A percentile compares a stretch with the other conserved stretches of the same genome.
Evolutionary conservation across 1,140 invertebrate genomes (phyloP).

Genomic region (Ectropis grisescens): DNA sequence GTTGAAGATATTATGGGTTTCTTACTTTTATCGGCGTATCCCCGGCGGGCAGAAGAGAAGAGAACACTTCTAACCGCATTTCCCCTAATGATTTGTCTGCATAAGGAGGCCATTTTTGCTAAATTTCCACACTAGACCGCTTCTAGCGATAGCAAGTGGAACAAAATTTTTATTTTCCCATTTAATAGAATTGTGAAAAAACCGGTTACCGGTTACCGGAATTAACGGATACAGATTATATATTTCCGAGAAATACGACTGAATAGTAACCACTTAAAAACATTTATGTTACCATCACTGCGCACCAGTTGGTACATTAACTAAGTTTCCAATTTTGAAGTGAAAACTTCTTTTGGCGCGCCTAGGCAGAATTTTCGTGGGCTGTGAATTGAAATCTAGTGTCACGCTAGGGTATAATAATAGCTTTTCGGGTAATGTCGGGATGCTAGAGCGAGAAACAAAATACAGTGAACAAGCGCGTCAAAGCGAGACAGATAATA

Average conservation of each 20-base stretch:
- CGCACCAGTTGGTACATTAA: too few species aligned
- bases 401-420: too few species aligned
- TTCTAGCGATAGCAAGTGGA: constrained; percentile 59
- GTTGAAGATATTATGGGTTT: constrained; percentile 16
- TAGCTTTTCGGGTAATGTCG: too few species aligned
- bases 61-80: constrained; percentile 56
- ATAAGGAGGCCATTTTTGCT: constrained; percentile 64
- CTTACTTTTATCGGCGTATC: constrained; percentile 67
- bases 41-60: constrained; percentile 43
- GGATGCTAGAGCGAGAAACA: too few species aligned
- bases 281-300: too few species aligned
- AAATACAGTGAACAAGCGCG: too few species aligned
- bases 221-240: too few species aligned
- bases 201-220: neutral
- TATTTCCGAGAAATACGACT: neutral
- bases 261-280: neutral
- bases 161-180: constrained; percentile 12
- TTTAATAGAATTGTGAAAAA: constrained; percentile 1
- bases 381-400: too few species aligned
- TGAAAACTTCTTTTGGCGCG: too few species aligned
- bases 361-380: too few species aligned
- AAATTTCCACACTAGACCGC: constrained; percentile 51
- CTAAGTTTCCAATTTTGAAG: too few species aligned
- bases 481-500: too few species aligned
- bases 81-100: constrained; percentile 62